These are phyloP conservation scores for Lepidonotus clava DNA, from an alignment of 2,888 invertebrate genomes.

Conservation along the genomic window DNA sequence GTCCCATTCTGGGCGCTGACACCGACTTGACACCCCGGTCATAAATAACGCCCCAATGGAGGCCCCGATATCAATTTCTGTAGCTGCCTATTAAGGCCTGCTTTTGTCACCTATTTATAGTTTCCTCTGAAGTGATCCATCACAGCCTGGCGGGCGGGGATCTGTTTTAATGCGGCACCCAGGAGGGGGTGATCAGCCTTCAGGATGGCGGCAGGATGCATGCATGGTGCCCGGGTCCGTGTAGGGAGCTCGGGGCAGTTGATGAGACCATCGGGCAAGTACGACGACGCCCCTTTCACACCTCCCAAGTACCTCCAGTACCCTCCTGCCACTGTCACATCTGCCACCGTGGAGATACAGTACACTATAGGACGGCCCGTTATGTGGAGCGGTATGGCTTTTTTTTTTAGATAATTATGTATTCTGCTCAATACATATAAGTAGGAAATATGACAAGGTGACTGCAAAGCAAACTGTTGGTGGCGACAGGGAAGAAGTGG, in stretches of 20 bases:
- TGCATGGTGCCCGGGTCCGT: neutral
- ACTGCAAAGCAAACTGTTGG: no score
- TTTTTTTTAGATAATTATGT: no score
- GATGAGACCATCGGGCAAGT: neutral
- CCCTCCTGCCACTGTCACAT: neutral
- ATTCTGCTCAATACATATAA: no score
- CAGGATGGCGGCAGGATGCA: neutral
- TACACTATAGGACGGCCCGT: no score
- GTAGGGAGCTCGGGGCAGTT: neutral
- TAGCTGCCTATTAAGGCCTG: slow-evolving; percentile 36
- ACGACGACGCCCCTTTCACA: neutral
- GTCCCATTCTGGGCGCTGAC: slow-evolving; percentile 32
- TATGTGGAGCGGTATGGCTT: no score
- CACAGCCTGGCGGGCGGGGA: slow-evolving; percentile 1
- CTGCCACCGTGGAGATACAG: neutral
- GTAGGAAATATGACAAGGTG: no score
- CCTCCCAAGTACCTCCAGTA: neutral
- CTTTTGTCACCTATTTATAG: slow-evolving; percentile 52
- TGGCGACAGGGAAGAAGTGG: neutral
- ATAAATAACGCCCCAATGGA: slow-evolving; percentile 33
- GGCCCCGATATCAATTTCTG: slow-evolving; percentile 38
- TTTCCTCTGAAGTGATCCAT: slow-evolving; percentile 46
- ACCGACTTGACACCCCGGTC: slow-evolving; percentile 15
- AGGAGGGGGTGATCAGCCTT: neutral
- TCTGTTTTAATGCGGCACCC: neutral